These are phyloP conservation scores for Odontophorus gujanensis DNA, from an alignment of 2,113 vertebrate species.

Conservation along the genomic window DNA sequence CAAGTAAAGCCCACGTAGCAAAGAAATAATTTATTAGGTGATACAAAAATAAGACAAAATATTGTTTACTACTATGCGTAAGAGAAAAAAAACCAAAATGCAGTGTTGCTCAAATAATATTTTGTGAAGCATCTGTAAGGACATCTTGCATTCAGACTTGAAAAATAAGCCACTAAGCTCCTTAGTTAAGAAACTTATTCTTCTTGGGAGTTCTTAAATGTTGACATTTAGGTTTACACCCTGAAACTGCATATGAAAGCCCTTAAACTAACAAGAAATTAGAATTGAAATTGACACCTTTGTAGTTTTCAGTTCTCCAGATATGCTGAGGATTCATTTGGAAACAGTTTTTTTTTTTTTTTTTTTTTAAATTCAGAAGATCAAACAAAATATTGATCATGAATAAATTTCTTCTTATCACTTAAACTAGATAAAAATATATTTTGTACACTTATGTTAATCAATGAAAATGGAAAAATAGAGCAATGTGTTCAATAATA, in stretches of 20 bases:
- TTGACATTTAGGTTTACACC: not conserved
- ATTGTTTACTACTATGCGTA: not conserved
- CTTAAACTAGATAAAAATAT: not conserved
- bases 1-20: not conserved
- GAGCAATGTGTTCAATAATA: not conserved
- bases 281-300: not conserved
- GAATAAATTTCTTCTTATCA: not conserved
- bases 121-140: not conserved
- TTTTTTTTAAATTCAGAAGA: not conserved
- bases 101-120: not conserved
- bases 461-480: not conserved
- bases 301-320: not conserved
- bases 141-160: not conserved
- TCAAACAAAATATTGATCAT: not conserved
- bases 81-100: not conserved
- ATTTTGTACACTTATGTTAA: not conserved
- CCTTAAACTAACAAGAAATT: not conserved
- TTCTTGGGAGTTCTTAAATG: not conserved
- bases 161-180: not conserved
- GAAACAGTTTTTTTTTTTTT: not conserved
- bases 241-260: not conserved
- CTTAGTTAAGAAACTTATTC: not conserved
- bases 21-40: not conserved
- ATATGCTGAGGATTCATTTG: not conserved
- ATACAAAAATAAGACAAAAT: not conserved